These are phyloP conservation scores for Sebastes hubbsi DNA, from an alignment of 2,797 vertebrate species.

Conservation along the genomic window DNA sequence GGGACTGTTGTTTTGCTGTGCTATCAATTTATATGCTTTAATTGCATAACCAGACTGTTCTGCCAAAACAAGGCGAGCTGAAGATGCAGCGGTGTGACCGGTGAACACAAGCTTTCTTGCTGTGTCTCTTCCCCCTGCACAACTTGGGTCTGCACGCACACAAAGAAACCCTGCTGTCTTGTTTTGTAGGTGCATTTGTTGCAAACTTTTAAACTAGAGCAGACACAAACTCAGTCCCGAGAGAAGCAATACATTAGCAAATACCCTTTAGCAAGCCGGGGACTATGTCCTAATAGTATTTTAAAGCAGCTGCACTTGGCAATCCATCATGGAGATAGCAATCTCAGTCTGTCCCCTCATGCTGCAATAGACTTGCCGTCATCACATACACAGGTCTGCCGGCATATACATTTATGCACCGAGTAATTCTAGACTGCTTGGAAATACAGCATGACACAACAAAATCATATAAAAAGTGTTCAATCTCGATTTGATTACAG, in stretches of 20 bases:
- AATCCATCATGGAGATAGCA: conserved; percentile 83
- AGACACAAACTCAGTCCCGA: conserved; percentile 57
- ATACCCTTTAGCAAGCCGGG: conserved; percentile 49
- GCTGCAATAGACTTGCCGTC: conserved; percentile 43
- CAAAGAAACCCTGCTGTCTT: conserved; percentile 16
- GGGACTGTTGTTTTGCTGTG: conserved; percentile 75
- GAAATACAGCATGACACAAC: conserved; percentile 19
- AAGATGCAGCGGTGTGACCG: conserved; percentile 32
- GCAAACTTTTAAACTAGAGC: conserved; percentile 64
- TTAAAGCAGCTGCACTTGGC: conserved; percentile 65
- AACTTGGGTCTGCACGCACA: not conserved
- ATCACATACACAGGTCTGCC: conserved; percentile 32
- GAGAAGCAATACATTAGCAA: conserved; percentile 58
- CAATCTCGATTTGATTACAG: conserved; percentile 56
- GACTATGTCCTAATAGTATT: conserved; percentile 70
- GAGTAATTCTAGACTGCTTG: not conserved
- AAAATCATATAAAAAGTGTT: conserved; percentile 29
- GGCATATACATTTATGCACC: conserved; percentile 30
- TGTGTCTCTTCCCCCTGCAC: not conserved
- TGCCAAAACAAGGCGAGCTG: conserved; percentile 50
- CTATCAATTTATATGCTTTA: conserved; percentile 79
- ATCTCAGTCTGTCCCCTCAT: conserved; percentile 60
- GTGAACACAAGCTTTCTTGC: conserved; percentile 3
- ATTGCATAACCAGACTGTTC: conserved; percentile 72
- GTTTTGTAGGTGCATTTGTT: conserved; percentile 36